Evolutionary conservation across 2,113 vertebrate genomes (phyloP).

Genomic region (Proteles cristata): DNA sequence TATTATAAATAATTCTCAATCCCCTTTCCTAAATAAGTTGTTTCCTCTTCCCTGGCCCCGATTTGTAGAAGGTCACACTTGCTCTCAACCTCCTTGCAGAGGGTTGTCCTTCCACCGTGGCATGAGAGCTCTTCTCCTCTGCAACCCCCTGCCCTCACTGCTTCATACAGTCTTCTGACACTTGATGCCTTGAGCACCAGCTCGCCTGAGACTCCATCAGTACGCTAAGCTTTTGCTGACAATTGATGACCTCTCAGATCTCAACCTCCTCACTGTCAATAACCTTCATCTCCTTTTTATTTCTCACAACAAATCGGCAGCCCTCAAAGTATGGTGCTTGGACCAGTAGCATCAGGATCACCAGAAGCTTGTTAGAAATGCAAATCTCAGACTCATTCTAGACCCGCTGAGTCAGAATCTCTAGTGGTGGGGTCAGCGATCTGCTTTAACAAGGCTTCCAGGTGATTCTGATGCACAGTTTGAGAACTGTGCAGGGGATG

Average conservation of each 20-base stretch:
- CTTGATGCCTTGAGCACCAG: background rate
- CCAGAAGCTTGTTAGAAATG: background rate
- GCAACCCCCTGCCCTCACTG: background rate
- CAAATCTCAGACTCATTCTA: background rate
- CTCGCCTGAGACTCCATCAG: background rate
- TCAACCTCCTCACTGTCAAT: background rate
- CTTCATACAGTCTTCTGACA: background rate
- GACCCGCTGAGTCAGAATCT: background rate
- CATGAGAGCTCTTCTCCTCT: background rate
- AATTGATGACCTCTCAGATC: background rate
- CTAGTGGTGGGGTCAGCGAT: fast-evolving
- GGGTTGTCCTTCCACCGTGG: background rate
- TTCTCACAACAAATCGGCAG: background rate
- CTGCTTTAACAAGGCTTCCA: background rate
- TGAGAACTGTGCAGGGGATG: background rate
- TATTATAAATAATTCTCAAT: background rate
- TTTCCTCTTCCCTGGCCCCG: background rate
- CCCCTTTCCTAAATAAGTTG: background rate
- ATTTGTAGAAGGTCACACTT: background rate
- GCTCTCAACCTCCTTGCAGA: background rate
- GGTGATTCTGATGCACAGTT: background rate
- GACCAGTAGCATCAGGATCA: background rate
- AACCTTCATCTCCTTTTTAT: background rate
- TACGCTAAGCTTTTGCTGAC: background rate
- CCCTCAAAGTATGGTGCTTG: background rate